These are phyloP conservation scores for Pongo pygmaeus DNA, from an alignment of 2,113 vertebrate species.

Conservation along the genomic window DNA sequence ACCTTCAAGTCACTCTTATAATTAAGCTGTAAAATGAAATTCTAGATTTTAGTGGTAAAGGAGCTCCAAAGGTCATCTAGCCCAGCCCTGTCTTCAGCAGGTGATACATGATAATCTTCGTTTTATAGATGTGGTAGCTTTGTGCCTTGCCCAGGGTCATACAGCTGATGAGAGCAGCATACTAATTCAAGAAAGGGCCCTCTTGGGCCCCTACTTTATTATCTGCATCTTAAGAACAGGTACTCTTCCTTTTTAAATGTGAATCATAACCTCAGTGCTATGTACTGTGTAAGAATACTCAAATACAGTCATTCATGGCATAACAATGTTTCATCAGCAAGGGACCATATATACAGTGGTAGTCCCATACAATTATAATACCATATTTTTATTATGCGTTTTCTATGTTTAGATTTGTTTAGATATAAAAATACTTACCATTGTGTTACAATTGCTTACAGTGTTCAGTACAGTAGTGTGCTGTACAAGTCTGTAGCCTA, in stretches of 20 bases:
- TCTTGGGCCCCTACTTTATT: not conserved
- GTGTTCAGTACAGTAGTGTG: not conserved
- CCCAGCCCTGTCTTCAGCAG: not conserved
- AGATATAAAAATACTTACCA: not conserved
- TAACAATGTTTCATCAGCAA: not conserved
- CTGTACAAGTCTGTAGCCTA: not conserved
- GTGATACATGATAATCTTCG: not conserved
- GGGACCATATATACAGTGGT: not conserved
- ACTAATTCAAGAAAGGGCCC: not conserved
- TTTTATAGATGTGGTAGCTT: not conserved
- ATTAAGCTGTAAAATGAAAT: constrained; percentile 37
- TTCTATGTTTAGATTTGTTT: not conserved
- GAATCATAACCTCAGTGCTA: not conserved
- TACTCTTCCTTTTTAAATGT: not conserved
- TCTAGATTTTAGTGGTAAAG: not conserved
- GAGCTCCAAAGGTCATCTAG: not conserved
- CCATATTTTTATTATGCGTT: not conserved
- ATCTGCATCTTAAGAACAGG: not conserved
- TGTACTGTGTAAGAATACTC: not conserved
- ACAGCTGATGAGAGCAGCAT: not conserved
- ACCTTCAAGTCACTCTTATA: not conserved
- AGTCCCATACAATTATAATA: not conserved
- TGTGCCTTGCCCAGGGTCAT: not conserved
- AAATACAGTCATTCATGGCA: not conserved
- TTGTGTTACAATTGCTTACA: not conserved